These are phyloP conservation scores for Saccostrea echinata DNA, from an alignment of 1,140 invertebrate genomes.

Conservation along the genomic window DNA sequence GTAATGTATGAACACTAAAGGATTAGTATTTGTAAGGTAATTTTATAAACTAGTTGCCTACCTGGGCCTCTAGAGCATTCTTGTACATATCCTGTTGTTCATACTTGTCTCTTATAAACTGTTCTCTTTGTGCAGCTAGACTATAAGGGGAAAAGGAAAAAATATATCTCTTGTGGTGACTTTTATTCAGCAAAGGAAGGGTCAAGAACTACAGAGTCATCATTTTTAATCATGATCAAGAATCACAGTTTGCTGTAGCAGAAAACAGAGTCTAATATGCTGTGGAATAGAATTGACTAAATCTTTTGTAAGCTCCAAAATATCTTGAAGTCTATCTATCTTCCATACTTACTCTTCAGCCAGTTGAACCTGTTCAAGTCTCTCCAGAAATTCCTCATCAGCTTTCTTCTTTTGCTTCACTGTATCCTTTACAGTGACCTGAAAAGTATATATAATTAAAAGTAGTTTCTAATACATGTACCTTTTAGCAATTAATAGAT, in stretches of 20 bases:
- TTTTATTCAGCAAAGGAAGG: too few species aligned
- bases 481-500: not conserved
- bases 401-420: slow-evolving; percentile 67
- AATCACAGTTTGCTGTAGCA: too few species aligned
- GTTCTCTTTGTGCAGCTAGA: slow-evolving; percentile 78
- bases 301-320: too few species aligned
- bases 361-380: slow-evolving; percentile 79
- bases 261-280: too few species aligned
- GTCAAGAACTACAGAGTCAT: too few species aligned
- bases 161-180: not conserved
- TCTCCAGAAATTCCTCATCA: slow-evolving; percentile 78
- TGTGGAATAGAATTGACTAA: too few species aligned
- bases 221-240: too few species aligned
- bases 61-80: slow-evolving; percentile 77
- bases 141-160: slow-evolving; percentile 62
- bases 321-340: too few species aligned
- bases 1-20: not conserved
- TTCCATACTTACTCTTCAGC: slow-evolving; percentile 77
- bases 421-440: slow-evolving; percentile 74
- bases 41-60: slow-evolving; percentile 51
- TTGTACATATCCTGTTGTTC: slow-evolving; percentile 76
- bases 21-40: not conserved
- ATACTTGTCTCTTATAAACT: slow-evolving; percentile 74
- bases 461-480: not conserved
- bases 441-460: not conserved